These are phyloP conservation scores for Sitta europaea DNA, from an alignment of 2,113 vertebrate species.

Conservation along the genomic window DNA sequence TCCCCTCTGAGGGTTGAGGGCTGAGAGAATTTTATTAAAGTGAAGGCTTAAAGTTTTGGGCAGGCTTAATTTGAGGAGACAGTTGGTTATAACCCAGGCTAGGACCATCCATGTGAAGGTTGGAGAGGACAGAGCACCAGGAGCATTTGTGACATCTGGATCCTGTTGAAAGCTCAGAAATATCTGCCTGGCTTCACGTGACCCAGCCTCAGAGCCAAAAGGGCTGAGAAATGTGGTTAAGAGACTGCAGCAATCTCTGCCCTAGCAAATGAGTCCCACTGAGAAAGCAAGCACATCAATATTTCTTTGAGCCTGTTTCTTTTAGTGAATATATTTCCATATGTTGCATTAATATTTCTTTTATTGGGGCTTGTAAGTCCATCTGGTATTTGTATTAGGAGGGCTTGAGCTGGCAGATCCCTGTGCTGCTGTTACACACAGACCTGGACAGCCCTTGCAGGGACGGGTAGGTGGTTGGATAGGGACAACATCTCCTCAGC, in stretches of 20 bases:
- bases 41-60: not conserved
- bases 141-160: slow-evolving; percentile 42
- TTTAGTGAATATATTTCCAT: slow-evolving; percentile 44
- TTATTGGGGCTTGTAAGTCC: not conserved
- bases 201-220: not conserved
- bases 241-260: not conserved
- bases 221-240: not conserved
- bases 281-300: slow-evolving; percentile 9
- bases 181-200: not conserved
- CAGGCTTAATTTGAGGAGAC: not conserved
- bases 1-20: not conserved
- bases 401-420: not conserved
- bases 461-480: not conserved
- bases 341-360: slow-evolving; percentile 39
- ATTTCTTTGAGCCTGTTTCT: slow-evolving; percentile 1
- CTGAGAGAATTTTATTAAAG: slow-evolving; percentile 15
- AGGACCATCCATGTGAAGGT: not conserved
- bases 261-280: slow-evolving; percentile 8
- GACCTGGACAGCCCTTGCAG: not conserved
- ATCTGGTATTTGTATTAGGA: slow-evolving; percentile 16
- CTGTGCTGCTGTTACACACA: not conserved
- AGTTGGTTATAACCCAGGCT: not conserved
- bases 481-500: not conserved
- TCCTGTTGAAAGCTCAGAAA: slow-evolving; percentile 13
- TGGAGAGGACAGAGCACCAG: not conserved